Conservation (phyloP, 1,140 invertebrate species). For the Cotesia glomerata region DNA sequence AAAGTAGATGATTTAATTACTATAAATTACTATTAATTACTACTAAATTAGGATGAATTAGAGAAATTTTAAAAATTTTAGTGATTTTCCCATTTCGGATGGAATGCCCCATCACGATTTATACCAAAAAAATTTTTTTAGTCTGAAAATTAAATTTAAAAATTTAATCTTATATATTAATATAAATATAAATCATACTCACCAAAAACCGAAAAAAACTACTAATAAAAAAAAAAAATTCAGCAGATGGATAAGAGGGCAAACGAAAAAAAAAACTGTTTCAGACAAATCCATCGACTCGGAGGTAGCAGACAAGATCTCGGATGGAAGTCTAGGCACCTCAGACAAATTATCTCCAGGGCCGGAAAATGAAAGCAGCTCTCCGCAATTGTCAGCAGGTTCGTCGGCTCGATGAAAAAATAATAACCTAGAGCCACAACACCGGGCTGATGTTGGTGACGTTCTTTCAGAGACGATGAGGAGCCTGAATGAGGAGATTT, state of each 20-base stretch:
- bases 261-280: conserved; percentile 5
- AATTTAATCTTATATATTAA: too few relatives aligned
- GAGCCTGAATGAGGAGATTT: conserved; percentile 27
- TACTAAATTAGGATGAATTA: too few relatives aligned
- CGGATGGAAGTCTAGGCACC: not conserved
- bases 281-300: not conserved
- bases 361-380: not conserved
- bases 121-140: too few relatives aligned
- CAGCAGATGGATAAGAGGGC: not conserved
- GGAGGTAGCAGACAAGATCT: not conserved
- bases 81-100: too few relatives aligned
- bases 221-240: not conserved
- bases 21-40: too few relatives aligned
- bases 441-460: conserved; percentile 5
- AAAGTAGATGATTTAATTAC: too few relatives aligned
- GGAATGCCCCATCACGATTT: too few relatives aligned
- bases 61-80: too few relatives aligned
- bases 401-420: not conserved
- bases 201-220: too few relatives aligned
- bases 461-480: conserved; percentile 36
- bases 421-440: not conserved
- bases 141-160: too few relatives aligned
- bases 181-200: too few relatives aligned
- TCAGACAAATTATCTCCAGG: too few relatives aligned
- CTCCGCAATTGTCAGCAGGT: not conserved